phyloP scores from a whole-genome alignment of 2,113 vertebrate genomes.

The Columba janthina region DNA sequence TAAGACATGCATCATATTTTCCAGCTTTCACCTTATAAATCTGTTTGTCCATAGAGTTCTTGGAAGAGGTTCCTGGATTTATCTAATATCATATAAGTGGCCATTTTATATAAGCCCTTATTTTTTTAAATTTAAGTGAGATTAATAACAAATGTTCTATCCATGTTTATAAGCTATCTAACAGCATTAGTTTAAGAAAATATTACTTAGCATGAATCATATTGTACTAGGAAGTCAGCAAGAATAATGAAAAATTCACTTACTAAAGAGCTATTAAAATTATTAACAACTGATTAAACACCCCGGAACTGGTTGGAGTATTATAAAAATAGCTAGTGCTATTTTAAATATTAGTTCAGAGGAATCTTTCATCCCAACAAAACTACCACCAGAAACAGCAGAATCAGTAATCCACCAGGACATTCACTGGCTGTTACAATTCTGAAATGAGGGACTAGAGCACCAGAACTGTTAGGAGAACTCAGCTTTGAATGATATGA shows the following conservation, averaged over 20 bases:
- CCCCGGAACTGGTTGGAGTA: neutral
- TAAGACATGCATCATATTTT: neutral
- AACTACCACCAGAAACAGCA: neutral
- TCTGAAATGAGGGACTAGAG: neutral
- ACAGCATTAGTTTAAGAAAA: neutral
- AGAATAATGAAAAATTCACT: neutral
- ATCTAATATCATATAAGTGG: neutral
- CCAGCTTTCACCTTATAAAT: slow-evolving; percentile 40
- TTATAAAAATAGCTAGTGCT: neutral
- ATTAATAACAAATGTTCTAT: neutral
- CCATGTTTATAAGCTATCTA: neutral
- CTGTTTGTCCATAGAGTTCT: neutral
- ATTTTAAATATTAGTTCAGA: neutral
- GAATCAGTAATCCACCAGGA: neutral
- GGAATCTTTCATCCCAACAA: neutral
- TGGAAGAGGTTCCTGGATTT: slow-evolving; percentile 12
- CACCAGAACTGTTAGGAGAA: neutral
- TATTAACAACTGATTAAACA: neutral
- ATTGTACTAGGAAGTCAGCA: neutral
- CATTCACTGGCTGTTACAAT: neutral
- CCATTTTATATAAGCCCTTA: neutral
- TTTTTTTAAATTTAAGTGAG: neutral
- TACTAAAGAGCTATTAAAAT: neutral
- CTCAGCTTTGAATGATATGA: neutral
- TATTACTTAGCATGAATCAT: neutral